Evolutionary conservation across 2,888 invertebrate species (phyloP), one percentile per base, ranked within the genome.

Genomic region (Camponotus fellah): DNA sequence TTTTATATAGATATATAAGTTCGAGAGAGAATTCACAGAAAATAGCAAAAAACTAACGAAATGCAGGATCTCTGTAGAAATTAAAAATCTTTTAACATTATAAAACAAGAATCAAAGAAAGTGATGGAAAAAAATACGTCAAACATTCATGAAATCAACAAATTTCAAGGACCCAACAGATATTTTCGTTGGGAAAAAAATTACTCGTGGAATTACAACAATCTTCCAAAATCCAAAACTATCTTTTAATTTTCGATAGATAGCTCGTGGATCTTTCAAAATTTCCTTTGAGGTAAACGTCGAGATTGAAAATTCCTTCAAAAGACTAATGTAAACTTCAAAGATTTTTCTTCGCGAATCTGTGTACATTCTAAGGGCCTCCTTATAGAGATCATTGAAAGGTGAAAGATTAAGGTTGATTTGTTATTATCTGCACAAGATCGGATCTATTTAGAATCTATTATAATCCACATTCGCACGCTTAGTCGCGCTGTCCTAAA

Each of bases 401-500:
- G 17, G 17, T 4, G 21, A n/a, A 71, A 8, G 34, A 60, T 60
- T 60, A 8, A 79, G 17, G 26, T 21, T 58, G 46, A 74, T 32
- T 71, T n/a, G 10, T 66, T 12, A 68, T 56, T 68, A 68, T 49
- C 32, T 32, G 56, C 40, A 26, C 32, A 40, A 40, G n/a, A 12
- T 77, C 40, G 43, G 69, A 69, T 62, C 49, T 65, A 65, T 40
- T 40, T 17, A 43, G 32, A 8, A 79, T 79, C 1, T n/a, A 21
- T 56, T 10, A 34, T 21, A 40, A 37, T 76, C n/a, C 34, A 21
- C 69, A 84, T 68, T 53, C 68, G 64, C 37, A 53, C 76, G 66
- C 69, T 74, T 82, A 82, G 86, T 85, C 77, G 60, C 72, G 84
- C 65, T 87, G 83, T 89, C 85, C 82, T 86, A 85, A 87, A 84